phyloP scores from a whole-genome alignment of 64 coral and sea anemone species.

The Porites lutea region DNA sequence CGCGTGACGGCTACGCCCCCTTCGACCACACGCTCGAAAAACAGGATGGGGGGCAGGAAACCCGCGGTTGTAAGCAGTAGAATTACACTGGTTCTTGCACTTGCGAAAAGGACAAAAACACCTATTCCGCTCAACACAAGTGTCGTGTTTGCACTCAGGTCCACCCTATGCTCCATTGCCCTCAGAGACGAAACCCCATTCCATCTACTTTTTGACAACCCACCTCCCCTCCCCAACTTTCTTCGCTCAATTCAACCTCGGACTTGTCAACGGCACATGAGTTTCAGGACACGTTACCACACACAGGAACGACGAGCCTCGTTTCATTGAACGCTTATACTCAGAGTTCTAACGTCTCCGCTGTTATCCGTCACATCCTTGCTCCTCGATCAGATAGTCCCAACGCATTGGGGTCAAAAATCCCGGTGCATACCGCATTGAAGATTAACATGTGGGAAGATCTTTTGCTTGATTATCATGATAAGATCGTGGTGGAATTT shows the following conservation, averaged over 20 bases:
- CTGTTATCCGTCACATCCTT: not conserved
- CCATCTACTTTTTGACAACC: not conserved
- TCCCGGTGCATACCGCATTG: not conserved
- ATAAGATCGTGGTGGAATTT: conserved; percentile 21
- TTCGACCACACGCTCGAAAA: not conserved
- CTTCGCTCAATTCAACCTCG: not conserved
- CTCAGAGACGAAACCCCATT: not conserved
- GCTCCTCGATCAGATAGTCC: not conserved
- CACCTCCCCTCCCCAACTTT: not conserved
- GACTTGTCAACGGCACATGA: not conserved
- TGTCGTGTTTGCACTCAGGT: not conserved
- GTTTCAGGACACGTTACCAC: not conserved
- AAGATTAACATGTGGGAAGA: not conserved
- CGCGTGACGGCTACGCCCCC: too few relatives aligned
- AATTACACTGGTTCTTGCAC: not conserved
- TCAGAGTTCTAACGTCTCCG: not conserved
- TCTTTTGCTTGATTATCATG: not conserved
- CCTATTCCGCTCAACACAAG: not conserved
- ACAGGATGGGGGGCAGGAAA: not conserved
- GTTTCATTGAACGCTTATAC: too few relatives aligned
- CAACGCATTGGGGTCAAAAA: not conserved
- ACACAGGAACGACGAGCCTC: not conserved
- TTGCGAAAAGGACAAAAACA: not conserved
- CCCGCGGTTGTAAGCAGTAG: not conserved
- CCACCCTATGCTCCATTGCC: not conserved